Percentiles rank a stretch among this genome's conserved stretches.
phyloP scores from a whole-genome alignment of 2,888 invertebrate species.

The Spodoptera exigua region DNA sequence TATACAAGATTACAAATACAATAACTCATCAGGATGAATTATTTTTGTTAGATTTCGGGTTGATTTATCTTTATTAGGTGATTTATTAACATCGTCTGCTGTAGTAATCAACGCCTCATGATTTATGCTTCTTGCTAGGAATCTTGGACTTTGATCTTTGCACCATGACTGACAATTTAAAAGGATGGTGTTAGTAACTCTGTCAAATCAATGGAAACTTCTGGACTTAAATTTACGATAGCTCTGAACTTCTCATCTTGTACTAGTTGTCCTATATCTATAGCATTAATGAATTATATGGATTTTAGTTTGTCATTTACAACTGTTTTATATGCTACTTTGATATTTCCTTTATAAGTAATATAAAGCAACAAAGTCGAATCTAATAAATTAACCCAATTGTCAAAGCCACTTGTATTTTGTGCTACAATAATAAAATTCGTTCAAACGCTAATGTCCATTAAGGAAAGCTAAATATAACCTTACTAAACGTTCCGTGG shows the following conservation, averaged over 20 bases:
- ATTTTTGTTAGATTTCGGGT: constrained; percentile 1
- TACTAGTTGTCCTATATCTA: neutral
- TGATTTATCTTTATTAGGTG: constrained; percentile 19
- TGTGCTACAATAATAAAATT: constrained; percentile 11
- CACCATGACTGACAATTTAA: constrained; percentile 18
- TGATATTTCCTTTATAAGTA: neutral
- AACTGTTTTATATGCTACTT: too few species aligned
- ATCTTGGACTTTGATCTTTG: constrained; percentile 66
- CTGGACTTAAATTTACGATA: constrained; percentile 8
- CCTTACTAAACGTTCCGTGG: neutral
- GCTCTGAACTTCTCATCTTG: constrained; percentile 1
- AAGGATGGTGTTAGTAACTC: constrained; percentile 8
- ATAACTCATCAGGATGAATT: neutral
- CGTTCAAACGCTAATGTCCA: neutral
- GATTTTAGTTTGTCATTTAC: too few species aligned
- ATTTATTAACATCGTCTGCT: neutral
- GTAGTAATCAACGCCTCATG: constrained; percentile 49
- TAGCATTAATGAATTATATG: neutral
- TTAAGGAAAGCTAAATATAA: constrained; percentile 25
- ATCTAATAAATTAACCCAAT: neutral
- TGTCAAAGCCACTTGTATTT: constrained; percentile 1
- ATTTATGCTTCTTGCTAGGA: constrained; percentile 63
- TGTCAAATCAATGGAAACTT: constrained; percentile 25
- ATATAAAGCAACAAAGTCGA: neutral
- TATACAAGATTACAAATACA: neutral